Evolutionary conservation across 1,140 invertebrate species (phyloP), one percentile per base, ranked within the genome.

Genomic region (Mactra quadrangularis): DNA sequence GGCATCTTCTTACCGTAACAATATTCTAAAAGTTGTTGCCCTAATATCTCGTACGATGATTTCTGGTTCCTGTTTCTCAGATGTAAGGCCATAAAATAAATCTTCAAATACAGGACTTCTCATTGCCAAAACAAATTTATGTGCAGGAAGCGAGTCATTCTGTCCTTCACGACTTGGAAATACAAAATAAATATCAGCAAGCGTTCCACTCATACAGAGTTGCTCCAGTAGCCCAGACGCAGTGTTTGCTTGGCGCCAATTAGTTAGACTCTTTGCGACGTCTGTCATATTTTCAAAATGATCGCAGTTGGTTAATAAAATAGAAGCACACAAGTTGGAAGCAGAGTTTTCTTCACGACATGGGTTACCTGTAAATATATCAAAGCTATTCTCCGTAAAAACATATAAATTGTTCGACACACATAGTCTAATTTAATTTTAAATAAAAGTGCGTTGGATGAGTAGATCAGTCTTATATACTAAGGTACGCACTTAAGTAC

Each of bases 101-200:
- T 35, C 31, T 52, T 82, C 79, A 52, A 82, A 75, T 22, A 66
- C 70, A 19, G 79, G 68, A 66, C 79, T 82, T 17, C 79, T 35
- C 68, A 82, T 82, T 22, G 52, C 59, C 38, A 82, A 57, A 27
- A 82, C 55, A 33, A 82, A 82, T 15, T 75, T 74, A 35, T 82
- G 79, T 19, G 79, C 79, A 19, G 79, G 79, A 75, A 82, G 79
- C 38, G 70, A 75, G 47, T 75, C 70, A 22, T 82, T 53, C 41
- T 81, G 77, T 31, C 60, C 77, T 27, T 62, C 77, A 22, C 79
- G 38, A 27, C 47, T 82, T 13, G 79, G 70, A 45, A 82, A 82
- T 15, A 82, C 79, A 22, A 82, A 82, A 38, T 82, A 74, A 17
- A 82, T 45, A 41, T 82, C 79, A 9, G 79, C 79, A 50, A 82